Evolutionary conservation across 2,888 invertebrate species (phyloP), one percentile per base, ranked within the genome.

Genomic region (Idaea straminata): DNA sequence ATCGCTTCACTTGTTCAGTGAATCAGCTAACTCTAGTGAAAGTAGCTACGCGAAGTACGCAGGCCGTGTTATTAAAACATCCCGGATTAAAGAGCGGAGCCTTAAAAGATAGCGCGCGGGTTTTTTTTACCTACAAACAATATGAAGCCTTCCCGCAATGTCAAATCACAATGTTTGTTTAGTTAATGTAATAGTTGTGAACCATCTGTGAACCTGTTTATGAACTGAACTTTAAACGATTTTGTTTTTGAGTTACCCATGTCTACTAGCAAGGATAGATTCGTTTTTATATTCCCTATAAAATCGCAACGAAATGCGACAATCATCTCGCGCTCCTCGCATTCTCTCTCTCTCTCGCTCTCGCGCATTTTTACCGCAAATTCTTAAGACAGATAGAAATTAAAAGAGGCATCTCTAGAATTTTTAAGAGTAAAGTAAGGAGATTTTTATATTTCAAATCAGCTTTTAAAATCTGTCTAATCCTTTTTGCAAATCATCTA

Each of bases 161-260:
- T 36, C 36, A 36, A 36, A 36, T 36, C 36, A 36, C 36, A 25
- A 25, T 25, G 25, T 2, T n/a, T n/a, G n/a, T 3, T 25, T 25
- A 25, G 25, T 25, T 25, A 25, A 2, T 25, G 25, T 25, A 25
- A 25, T n/a, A n/a, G n/a, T n/a, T n/a, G n/a, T 25, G 25, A 3
- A 25, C 25, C 25, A 25, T 25, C n/a, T 25, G 25, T 25, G 25
- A 25, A 25, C 25, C 25, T 25, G 25, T 25, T 25, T 25, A 36
- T 36, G 4, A 36, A 1, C 5, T 36, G 36, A 7, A 13, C 2
- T 47, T 47, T 47, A 10, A 13, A 47, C 47, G 13, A 10, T 13
- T 47, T 47, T 47, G 10, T 47, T 13, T 13, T 13, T 13, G 71
- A 66, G 15, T 35, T n/a, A 61, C 59, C 35, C 47, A 47, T 57